Evolutionary conservation across 2,888 invertebrate genomes (phyloP).

Genomic region (Stegophylla sp.): DNA sequence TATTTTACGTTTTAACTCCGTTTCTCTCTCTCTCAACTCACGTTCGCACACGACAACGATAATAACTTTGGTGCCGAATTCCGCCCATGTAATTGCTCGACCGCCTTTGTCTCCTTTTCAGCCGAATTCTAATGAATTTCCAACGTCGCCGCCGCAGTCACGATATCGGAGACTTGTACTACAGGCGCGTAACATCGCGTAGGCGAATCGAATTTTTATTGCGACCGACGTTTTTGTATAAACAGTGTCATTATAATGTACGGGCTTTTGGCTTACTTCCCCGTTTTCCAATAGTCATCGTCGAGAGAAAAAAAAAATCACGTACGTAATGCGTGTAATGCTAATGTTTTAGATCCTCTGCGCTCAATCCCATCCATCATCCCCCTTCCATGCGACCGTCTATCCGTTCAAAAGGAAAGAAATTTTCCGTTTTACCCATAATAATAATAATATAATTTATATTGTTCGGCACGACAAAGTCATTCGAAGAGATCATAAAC

Average conservation of each 20-base stretch:
- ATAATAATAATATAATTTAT: too few species aligned
- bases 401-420: too few species aligned
- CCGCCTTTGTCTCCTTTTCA: slow-evolving; percentile 45
- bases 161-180: slow-evolving; percentile 48
- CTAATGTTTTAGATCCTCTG: too few species aligned
- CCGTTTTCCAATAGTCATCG: background rate
- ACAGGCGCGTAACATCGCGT: background rate
- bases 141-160: slow-evolving; percentile 25
- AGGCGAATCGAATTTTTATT: slow-evolving; percentile 30
- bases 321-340: too few species aligned
- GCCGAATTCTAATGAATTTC: slow-evolving; percentile 53
- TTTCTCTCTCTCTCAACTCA: background rate
- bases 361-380: too few species aligned
- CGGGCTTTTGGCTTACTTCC: background rate
- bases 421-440: too few species aligned
- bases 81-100: slow-evolving; percentile 45
- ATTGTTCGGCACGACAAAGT: too few species aligned
- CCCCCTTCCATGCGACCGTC: too few species aligned
- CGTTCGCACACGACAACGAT: background rate
- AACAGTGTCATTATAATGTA: background rate
- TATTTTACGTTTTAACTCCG: background rate
- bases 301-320: too few species aligned
- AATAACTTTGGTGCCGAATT: slow-evolving; percentile 46
- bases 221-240: background rate
- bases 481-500: background rate